These are phyloP conservation scores for Agelas oroides DNA, from an alignment of 37 sponge, comb jelly and placozoan genomes.

Conservation along the genomic window DNA sequence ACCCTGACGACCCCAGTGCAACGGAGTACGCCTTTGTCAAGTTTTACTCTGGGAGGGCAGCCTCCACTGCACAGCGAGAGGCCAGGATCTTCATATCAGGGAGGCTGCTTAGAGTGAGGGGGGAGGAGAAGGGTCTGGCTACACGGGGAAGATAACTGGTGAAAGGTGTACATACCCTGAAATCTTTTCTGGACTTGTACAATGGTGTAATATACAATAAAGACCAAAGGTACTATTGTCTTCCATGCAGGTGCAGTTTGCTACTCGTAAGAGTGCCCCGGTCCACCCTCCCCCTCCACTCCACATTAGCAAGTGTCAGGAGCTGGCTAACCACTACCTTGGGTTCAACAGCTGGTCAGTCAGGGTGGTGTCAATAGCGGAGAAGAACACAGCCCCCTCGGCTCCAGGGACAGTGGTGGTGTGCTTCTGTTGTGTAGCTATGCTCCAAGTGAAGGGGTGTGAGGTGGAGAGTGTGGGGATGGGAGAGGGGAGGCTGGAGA, in stretches of 20 bases:
- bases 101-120: background rate
- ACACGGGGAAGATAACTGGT: no score
- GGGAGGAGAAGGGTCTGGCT: no score
- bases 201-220: background rate
- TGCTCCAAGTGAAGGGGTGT: slow-evolving; percentile 12
- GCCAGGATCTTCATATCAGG: background rate
- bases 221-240: background rate
- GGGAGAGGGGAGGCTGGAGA: slow-evolving; percentile 5
- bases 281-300: background rate
- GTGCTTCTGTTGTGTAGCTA: slow-evolving; percentile 12
- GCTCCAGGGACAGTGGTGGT: background rate
- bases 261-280: background rate
- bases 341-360: slow-evolving; percentile 54
- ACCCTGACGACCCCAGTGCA: background rate
- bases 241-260: slow-evolving; percentile 10
- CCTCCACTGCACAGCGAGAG: background rate
- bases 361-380: background rate
- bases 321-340: slow-evolving; percentile 54
- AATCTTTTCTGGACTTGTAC: no score
- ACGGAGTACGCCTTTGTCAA: slow-evolving; percentile 46
- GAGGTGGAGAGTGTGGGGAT: slow-evolving; percentile 6
- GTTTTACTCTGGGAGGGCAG: slow-evolving; percentile 33
- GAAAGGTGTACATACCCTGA: no score
- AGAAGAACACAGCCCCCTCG: no score
- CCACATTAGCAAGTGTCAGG: slow-evolving; percentile 34